Evolutionary conservation across 2,797 vertebrate genomes (phyloP).

Genomic region (Oryzias dopingdopingensis): DNA sequence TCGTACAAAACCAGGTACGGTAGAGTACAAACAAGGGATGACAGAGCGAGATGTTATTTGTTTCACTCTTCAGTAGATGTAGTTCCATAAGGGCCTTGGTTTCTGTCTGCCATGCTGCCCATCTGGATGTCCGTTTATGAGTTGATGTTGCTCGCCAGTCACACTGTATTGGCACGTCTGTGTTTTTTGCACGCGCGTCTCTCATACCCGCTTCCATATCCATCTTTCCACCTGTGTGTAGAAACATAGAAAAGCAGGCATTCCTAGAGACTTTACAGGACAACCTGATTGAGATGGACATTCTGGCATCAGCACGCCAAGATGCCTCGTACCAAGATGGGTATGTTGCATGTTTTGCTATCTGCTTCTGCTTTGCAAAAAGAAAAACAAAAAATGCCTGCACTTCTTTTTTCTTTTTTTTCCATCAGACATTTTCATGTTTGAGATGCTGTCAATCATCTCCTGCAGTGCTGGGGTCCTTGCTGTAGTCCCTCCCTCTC

Average conservation of each 20-base stretch:
- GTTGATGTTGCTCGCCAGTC: slow-evolving; percentile 58
- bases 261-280: slow-evolving; percentile 99
- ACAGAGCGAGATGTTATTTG: slow-evolving; percentile 63
- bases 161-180: slow-evolving; percentile 63
- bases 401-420: slow-evolving; percentile 17
- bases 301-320: slow-evolving; percentile 92
- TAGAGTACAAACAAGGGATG: slow-evolving; percentile 44
- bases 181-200: slow-evolving; percentile 86
- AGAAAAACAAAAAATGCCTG: slow-evolving; percentile 56
- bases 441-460: slow-evolving; percentile 52
- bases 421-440: slow-evolving; percentile 48
- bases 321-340: slow-evolving; percentile 94
- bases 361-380: slow-evolving; percentile 53
- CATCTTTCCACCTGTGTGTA: slow-evolving; percentile 95
- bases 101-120: slow-evolving; percentile 40
- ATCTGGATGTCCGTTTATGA: slow-evolving; percentile 53
- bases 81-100: slow-evolving; percentile 78
- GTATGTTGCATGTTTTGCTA: slow-evolving; percentile 85
- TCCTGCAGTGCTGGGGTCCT: slow-evolving; percentile 26
- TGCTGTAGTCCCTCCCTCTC: slow-evolving; percentile 32
- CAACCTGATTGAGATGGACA: slow-evolving; percentile 99
- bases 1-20: slow-evolving; percentile 84
- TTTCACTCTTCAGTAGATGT: slow-evolving; percentile 66
- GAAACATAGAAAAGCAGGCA: slow-evolving; percentile 99
- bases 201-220: slow-evolving; percentile 88